Percentiles rank a stretch among this genome's conserved stretches.
Conservation (phyloP, 2,888 invertebrate species). For the Notodonta ziczac region DNA sequence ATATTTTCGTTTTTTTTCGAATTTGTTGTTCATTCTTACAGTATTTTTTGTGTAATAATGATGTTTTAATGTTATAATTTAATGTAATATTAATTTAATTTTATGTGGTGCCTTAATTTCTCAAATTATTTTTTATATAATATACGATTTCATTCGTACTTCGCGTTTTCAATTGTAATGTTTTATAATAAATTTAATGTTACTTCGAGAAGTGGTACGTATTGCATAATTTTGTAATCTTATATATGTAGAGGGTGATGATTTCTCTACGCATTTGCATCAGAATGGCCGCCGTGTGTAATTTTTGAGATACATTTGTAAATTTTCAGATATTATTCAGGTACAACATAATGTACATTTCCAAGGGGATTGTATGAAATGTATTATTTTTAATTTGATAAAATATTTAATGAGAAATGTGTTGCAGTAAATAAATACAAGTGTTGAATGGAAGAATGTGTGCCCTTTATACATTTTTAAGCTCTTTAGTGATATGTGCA, state of each 20-base stretch:
- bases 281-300: slow-evolving; percentile 35
- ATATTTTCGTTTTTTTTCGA: slow-evolving; percentile 44
- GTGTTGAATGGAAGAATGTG: slow-evolving; percentile 67
- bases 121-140: slow-evolving; percentile 56
- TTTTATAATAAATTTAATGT: slow-evolving; percentile 15
- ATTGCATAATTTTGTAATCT: slow-evolving; percentile 27
- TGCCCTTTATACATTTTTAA: slow-evolving; percentile 81
- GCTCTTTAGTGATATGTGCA: slow-evolving; percentile 73
- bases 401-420: slow-evolving; percentile 33
- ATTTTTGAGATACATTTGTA: slow-evolving; percentile 37
- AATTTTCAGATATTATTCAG: slow-evolving; percentile 36
- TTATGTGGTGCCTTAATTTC: slow-evolving; percentile 80
- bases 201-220: slow-evolving; percentile 3
- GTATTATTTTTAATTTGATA: slow-evolving; percentile 40
- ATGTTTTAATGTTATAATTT: slow-evolving; percentile 66
- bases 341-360: slow-evolving; percentile 42
- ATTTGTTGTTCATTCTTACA: slow-evolving; percentile 65
- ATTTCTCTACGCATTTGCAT: slow-evolving; percentile 49
- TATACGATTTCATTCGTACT: slow-evolving; percentile 37
- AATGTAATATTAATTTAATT: slow-evolving; percentile 61
- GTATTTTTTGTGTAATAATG: slow-evolving; percentile 74
- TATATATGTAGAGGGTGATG: slow-evolving; percentile 35
- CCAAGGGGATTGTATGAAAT: slow-evolving; percentile 33
- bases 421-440: slow-evolving; percentile 37
- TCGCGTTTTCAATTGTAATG: slow-evolving; percentile 40